phyloP scores from a whole-genome alignment of 92 coral and sea anemone species.

The Virgularia gustaviana region DNA sequence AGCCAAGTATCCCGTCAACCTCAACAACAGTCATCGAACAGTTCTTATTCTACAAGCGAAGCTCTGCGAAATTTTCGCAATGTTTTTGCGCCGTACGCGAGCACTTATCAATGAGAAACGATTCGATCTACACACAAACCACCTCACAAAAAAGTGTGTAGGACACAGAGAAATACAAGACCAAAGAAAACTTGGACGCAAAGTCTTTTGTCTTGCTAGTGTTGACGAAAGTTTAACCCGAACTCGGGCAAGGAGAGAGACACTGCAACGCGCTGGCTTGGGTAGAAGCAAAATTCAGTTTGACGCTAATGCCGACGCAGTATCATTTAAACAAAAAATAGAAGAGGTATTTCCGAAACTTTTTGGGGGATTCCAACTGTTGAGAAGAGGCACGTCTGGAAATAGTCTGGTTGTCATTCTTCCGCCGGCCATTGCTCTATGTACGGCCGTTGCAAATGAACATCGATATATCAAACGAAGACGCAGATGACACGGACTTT shows the following conservation, averaged over 20 bases:
- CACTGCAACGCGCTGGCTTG: conserved; percentile 30
- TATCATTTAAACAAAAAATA: neutral
- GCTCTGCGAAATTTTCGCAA: conserved; percentile 3
- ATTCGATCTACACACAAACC: conserved; percentile 30
- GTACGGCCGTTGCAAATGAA: conserved; percentile 37
- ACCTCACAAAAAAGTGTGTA: conserved; percentile 30
- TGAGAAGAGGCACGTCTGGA: conserved; percentile 32
- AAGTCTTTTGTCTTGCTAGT: no score
- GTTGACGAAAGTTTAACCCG: conserved; percentile 35
- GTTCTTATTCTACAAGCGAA: conserved; percentile 4
- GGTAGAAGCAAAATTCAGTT: conserved; percentile 27
- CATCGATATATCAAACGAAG: conserved; percentile 28
- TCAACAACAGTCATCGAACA: conserved; percentile 16
- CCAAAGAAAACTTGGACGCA: conserved; percentile 36
- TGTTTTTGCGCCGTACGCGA: conserved; percentile 16
- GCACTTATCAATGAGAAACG: conserved; percentile 23
- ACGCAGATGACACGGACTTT: conserved; percentile 27
- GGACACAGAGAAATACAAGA: conserved; percentile 10
- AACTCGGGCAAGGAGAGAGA: conserved; percentile 30
- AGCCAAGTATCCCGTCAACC: conserved; percentile 23
- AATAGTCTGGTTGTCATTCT: conserved; percentile 27
- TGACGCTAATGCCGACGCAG: conserved; percentile 14
- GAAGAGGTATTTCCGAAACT: conserved; percentile 31
- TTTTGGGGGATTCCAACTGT: conserved; percentile 20
- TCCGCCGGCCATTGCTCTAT: conserved; percentile 18